These are phyloP conservation scores for Spea bombifrons DNA, from an alignment of 2,113 vertebrate species.

Conservation along the genomic window DNA sequence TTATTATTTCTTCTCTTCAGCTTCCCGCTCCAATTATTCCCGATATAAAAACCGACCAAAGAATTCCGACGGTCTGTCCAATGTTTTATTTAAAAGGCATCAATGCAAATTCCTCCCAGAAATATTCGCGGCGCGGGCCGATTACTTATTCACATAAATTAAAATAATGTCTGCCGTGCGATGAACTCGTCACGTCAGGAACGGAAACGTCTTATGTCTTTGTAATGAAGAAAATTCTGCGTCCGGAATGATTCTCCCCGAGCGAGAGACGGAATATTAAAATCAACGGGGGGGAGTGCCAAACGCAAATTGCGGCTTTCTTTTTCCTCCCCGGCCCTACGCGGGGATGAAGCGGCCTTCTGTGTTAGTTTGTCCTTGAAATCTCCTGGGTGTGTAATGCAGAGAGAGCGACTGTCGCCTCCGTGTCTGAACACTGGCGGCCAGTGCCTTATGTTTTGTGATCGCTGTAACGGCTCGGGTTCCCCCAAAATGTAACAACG, in stretches of 20 bases:
- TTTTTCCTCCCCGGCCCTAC: neutral
- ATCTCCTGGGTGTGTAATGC: no score
- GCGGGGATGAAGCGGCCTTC: no score
- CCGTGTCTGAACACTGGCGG: no score
- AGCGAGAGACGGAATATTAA: slow-evolving; percentile 22
- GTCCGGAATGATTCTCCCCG: slow-evolving; percentile 21
- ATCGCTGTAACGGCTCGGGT: no score
- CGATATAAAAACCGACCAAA: neutral
- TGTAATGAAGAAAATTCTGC: slow-evolving; percentile 28
- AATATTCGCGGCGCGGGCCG: neutral
- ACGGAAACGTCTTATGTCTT: slow-evolving; percentile 27
- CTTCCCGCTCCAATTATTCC: neutral
- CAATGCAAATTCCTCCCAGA: slow-evolving; percentile 5
- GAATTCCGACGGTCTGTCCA: neutral
- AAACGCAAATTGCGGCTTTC: neutral
- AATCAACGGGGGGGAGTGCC: neutral
- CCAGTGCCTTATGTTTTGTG: no score
- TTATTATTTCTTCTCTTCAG: neutral
- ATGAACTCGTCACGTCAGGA: slow-evolving; percentile 10
- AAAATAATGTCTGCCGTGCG: slow-evolving; percentile 35
- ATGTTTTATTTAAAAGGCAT: neutral
- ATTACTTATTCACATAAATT: neutral
- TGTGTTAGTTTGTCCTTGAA: no score
- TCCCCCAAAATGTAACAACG: no score
- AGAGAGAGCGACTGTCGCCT: no score